These are phyloP conservation scores for Lacerta viridis DNA, from an alignment of 2,797 vertebrate genomes.

Conservation along the genomic window DNA sequence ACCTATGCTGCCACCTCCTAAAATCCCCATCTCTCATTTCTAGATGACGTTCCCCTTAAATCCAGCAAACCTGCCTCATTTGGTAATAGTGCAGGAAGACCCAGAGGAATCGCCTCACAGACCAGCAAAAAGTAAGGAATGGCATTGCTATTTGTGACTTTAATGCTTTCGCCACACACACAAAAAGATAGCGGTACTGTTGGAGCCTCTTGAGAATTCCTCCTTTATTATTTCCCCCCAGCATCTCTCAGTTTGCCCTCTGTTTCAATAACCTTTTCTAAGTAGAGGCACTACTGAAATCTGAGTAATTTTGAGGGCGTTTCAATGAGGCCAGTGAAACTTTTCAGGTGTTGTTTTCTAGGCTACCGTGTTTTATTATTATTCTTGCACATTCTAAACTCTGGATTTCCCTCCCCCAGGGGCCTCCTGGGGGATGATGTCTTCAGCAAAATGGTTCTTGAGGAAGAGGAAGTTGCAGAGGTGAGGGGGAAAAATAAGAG, in stretches of 20 bases:
- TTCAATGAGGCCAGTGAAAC: not conserved
- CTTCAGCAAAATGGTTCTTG: slow-evolving; percentile 80
- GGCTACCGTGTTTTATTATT: not conserved
- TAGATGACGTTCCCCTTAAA: slow-evolving; percentile 56
- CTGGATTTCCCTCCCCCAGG: slow-evolving; percentile 69
- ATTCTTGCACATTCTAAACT: not conserved
- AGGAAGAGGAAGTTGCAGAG: slow-evolving; percentile 77
- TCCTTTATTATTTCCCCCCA: not conserved
- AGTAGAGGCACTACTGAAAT: not conserved
- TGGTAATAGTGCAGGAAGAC: not conserved
- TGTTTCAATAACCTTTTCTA: not conserved
- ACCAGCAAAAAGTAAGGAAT: slow-evolving; percentile 60
- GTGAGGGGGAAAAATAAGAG: slow-evolving; percentile 67
- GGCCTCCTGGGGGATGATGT: slow-evolving; percentile 80
- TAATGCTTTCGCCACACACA: not conserved
- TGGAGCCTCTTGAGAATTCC: not conserved
- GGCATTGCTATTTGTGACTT: not conserved
- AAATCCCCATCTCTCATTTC: slow-evolving; percentile 19
- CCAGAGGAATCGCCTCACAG: not conserved
- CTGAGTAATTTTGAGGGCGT: not conserved
- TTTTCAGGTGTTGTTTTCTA: not conserved
- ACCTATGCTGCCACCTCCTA: rapidly evolving
- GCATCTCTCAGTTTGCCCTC: not conserved
- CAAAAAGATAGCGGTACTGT: not conserved
- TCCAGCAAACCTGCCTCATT: slow-evolving; percentile 28